Evolutionary conservation across 1,140 invertebrate genomes (phyloP), one percentile per base, ranked within the genome.

Genomic region (Pseudobourletiella spinata): DNA sequence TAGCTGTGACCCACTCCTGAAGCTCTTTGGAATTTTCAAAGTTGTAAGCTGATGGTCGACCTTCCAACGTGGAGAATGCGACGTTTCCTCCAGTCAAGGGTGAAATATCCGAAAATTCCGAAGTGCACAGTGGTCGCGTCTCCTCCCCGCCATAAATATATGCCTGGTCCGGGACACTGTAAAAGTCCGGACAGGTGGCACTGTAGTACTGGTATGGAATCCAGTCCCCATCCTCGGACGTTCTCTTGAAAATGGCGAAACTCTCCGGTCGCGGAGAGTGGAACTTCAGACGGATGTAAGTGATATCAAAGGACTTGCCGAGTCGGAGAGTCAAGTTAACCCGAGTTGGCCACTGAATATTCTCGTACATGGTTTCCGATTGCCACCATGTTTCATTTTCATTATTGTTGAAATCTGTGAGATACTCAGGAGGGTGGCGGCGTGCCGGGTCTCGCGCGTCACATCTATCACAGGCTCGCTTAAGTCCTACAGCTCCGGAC

Each of bases 1-100:
- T 93, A 0, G 96, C 96, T 60, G 95, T 95, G 1, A 99, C 95
- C 91, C 93, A 99, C 78, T 97, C 90, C 88, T 98, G 95, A 61
- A 98, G 77, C 71, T 88, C 85, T 1, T 84, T 76, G 72, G 87
- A 95, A 28, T 85, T 85, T 70, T 97, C 94, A 26, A 54, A 97
- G 98, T 48, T 87, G 82, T 66, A 87, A 88, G 91, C 90, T 18
- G 89, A 92, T 0, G 95, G 94, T 69, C 96, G 79, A 26, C 91
- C 92, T 76, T 98, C 95, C 0, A 98, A 78, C 0, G 95, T 98
- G 15, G 91, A 91, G 75, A 98, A 99, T 2, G 92, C 88, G 1
- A 98, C 92, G 71, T 88, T 94, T 22, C 94, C 95, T n/a, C 91
- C 92, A 0, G 86, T 87, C 48, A 98, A 75, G 0, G 96, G 96